Evolutionary conservation across 1,140 invertebrate genomes (phyloP), one percentile per base, ranked within the genome.

Genomic region (Cardiocondyla obscurior): DNA sequence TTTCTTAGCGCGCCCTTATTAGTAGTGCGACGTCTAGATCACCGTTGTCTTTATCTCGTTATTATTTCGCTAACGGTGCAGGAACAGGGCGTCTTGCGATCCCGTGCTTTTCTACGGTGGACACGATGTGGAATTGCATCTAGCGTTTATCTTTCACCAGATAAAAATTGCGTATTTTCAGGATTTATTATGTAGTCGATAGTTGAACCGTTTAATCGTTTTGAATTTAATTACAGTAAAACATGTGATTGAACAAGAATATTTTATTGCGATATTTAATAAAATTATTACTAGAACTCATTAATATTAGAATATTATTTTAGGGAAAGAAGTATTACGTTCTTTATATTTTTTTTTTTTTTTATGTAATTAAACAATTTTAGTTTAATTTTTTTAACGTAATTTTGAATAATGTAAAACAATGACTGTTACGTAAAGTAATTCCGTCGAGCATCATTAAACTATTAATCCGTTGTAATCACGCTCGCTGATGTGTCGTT

Each of bases 61-160:
- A 67, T 58, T 79, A 51, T 65, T 25, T 42, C 22, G 7, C 8
- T 87, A 87, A 86, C 86, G 86, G 84, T 83, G 36, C 7, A 39
- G 10, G 7, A 39, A 39, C 0, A 72, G 39, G 7, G 51, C 49
- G 51, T 14, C 55, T 62, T 65, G 22, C 42, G 30, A 19, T 65
- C 16, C 39, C 49, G 16, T 49, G 36, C 74, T 64, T 74, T 87
- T 85, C 60, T 81, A 87, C 49, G 81, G 19, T 87, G 86, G 86
- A 86, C 86, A 73, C 14, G 2, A 14, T 25, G 36, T 6, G 7
- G 39, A 53, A 72, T 55, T 19, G 30, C 28, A 10, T 58, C 16
- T 28, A 30, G 33, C 3, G 19, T 62, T n/a, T n/a, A 14, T 39
- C 30, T n/a, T n/a, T 36, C 8, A 36, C 30, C 3, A 4, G 30